Evolutionary conservation across 1,140 invertebrate genomes (phyloP).

Genomic region (Wiebesia pumilae): DNA sequence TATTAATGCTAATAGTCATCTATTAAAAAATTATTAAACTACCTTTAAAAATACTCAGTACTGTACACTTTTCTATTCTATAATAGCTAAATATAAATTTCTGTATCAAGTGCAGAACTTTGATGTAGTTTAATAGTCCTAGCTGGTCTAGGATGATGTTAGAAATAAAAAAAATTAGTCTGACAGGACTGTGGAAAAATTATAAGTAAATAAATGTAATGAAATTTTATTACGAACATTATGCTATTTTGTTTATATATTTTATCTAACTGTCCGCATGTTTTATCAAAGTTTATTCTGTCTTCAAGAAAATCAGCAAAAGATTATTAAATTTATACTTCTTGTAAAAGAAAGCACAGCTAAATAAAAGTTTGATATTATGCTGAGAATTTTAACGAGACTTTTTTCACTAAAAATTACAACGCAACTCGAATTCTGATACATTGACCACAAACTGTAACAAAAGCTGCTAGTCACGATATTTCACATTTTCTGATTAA

Average conservation of each 20-base stretch:
- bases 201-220: not conserved
- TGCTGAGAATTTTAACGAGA: too few species aligned
- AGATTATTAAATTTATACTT: not conserved
- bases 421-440: not conserved
- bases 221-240: not conserved
- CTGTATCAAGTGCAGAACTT: not conserved
- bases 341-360: not conserved
- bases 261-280: not conserved
- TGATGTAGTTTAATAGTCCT: conserved; percentile 23
- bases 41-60: not conserved
- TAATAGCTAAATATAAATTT: not conserved
- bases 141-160: conserved; percentile 40
- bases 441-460: not conserved
- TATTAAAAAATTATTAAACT: not conserved
- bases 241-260: too few species aligned
- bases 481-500: not conserved
- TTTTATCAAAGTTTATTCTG: not conserved
- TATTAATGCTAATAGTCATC: not conserved
- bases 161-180: not conserved
- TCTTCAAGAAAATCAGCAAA: not conserved
- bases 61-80: not conserved
- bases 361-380: not conserved
- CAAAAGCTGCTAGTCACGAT: not conserved
- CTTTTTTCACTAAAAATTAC: too few species aligned
- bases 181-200: not conserved